Conservation (phyloP, 2,888 invertebrate species). For the Synergus laeviventris region DNA sequence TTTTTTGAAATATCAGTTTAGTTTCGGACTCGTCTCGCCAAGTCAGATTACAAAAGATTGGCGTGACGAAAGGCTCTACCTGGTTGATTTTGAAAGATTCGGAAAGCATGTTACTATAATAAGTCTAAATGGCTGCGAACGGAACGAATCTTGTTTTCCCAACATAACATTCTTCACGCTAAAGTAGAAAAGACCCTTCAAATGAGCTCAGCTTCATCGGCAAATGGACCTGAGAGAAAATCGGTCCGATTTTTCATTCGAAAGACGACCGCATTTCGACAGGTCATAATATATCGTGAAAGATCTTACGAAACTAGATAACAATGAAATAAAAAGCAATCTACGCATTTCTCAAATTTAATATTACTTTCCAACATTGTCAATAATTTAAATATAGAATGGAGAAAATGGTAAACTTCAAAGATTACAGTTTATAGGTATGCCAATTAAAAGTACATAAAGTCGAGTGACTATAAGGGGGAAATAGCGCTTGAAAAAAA, state of each 20-base stretch:
- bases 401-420: not conserved
- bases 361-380: not conserved
- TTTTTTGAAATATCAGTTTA: not conserved
- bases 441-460: not conserved
- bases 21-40: constrained; percentile 21
- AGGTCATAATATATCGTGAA: not conserved
- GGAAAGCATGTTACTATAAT: constrained; percentile 27
- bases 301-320: not conserved
- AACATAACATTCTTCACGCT: constrained; percentile 58
- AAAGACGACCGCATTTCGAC: constrained; percentile 8
- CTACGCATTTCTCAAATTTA: not conserved
- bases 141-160: constrained; percentile 66
- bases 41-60: constrained; percentile 42
- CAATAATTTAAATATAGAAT: not conserved
- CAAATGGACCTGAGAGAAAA: constrained; percentile 54
- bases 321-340: not conserved
- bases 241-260: constrained; percentile 57
- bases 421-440: not conserved
- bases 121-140: constrained; percentile 42
- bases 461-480: not conserved
- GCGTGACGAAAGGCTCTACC: constrained; percentile 59
- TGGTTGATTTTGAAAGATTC: constrained; percentile 60
- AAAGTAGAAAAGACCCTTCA: constrained; percentile 35
- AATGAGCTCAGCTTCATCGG: constrained; percentile 12
- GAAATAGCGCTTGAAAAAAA: not conserved